phyloP scores from a whole-genome alignment of 2,797 vertebrate species.

The Syndactyla subalaris region DNA sequence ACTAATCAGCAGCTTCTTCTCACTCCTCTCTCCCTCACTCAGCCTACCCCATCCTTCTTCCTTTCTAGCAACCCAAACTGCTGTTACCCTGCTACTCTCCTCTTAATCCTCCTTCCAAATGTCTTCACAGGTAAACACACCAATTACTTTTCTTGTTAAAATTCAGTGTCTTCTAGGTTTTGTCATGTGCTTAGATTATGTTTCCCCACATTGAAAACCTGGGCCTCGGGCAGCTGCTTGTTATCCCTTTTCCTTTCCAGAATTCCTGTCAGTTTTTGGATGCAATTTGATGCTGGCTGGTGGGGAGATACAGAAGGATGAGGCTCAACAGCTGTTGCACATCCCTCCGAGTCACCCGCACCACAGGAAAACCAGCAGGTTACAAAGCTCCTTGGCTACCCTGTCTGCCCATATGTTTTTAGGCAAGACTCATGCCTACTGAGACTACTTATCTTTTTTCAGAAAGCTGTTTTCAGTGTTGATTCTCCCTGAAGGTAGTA shows the following conservation, averaged over 20 bases:
- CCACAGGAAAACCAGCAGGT: neutral
- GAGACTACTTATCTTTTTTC: slow-evolving; percentile 1
- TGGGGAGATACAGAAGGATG: neutral
- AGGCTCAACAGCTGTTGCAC: slow-evolving; percentile 13
- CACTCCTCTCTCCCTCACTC: neutral
- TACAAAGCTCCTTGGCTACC: slow-evolving; percentile 17
- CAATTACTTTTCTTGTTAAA: neutral
- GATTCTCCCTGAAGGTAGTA: neutral
- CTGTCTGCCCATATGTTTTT: neutral
- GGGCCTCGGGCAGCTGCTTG: neutral
- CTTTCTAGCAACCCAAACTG: neutral
- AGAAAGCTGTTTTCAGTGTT: neutral
- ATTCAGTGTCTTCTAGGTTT: neutral
- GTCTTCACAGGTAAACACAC: neutral
- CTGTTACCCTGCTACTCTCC: neutral
- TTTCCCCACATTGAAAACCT: neutral
- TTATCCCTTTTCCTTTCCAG: neutral
- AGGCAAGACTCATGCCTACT: neutral
- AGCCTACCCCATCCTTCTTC: neutral
- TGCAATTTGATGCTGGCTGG: neutral
- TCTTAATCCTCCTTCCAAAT: neutral
- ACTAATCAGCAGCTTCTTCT: neutral
- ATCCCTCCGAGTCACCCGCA: neutral
- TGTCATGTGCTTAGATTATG: neutral
- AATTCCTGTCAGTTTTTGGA: slow-evolving; percentile 5